Evolutionary conservation across 2,888 invertebrate genomes (phyloP), one percentile per base, ranked within the genome.

Genomic region (Drosophila subsilvestris): DNA sequence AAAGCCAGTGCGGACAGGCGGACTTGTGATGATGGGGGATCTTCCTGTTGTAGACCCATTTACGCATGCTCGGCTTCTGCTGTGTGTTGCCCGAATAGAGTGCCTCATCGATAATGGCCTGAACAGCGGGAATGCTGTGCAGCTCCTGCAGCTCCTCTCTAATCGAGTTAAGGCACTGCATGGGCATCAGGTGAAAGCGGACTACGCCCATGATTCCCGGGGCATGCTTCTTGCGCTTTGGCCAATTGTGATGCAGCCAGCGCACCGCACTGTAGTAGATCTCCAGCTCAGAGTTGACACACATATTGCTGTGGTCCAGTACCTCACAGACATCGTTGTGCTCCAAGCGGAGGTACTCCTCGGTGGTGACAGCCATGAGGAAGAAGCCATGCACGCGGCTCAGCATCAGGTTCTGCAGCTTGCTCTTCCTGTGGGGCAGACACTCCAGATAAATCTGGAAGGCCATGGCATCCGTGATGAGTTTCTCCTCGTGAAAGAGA

Each of bases 251-350:
- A 88, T 94, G 94, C 29, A 97, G 88, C 96, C 96, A 97, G 25
- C 96, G 93, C 0, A 96, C 94, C 0, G 95, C 96, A 0, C 96
- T 94, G 95, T 96, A 95, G 27, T 96, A 93, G 0, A 96, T 94
- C 76, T 89, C 90, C 22, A 84, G 82, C 89, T 93, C 95, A 93
- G 95, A 95, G 79, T 96, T 95, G 0, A 96, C 95, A 72, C 94
- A 94, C 78, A 96, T 95, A 78, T 95, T 95, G 89, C 95, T 95
- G 0, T 95, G 95, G 60, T 93, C 93, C 1, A 96, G 91, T 67
- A 96, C 92, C 17, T 93, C 93, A 80, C 94, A 93, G 0, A 96
- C 90, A 86, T 96, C 95, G 8, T 95, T 94, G 0, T 93, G 90
- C 18, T 94, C 93, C 22, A 96, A 90, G 56, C 94, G 93, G 3